Percentiles rank a stretch among this genome's conserved stretches.
Conservation (phyloP, 2,888 invertebrate species). For the Drosophila picticornis region DNA sequence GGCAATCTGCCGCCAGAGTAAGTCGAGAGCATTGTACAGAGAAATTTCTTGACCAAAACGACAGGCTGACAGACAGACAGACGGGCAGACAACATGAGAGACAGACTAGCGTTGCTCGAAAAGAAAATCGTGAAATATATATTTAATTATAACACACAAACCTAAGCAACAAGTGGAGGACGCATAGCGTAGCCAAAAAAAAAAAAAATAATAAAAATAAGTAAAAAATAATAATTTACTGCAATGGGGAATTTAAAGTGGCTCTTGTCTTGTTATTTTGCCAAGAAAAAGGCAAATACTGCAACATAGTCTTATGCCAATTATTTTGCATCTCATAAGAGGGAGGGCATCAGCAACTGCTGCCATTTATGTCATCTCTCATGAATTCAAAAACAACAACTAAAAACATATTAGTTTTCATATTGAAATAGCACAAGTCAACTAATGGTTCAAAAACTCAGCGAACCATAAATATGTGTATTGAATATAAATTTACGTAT, state of each 20-base stretch:
- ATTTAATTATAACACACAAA: constrained; percentile 46
- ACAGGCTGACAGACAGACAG: constrained; percentile 41
- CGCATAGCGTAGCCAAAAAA: constrained; percentile 24
- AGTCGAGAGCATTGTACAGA: constrained; percentile 27
- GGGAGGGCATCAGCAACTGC: constrained; percentile 10
- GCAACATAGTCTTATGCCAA: constrained; percentile 43
- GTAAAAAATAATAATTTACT: constrained; percentile 39
- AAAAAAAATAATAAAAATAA: no score
- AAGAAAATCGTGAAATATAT: constrained; percentile 11
- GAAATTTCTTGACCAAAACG: constrained; percentile 71
- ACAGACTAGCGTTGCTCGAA: constrained; percentile 16
- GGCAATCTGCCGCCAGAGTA: constrained; percentile 69
- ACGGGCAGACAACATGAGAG: constrained; percentile 14
- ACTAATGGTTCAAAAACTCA: neutral
- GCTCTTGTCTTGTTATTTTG: constrained; percentile 40
- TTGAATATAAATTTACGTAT: neutral
- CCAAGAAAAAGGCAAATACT: constrained; percentile 36
- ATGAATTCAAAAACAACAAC: neutral
- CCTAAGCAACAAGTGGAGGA: constrained; percentile 37
- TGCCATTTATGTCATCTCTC: constrained; percentile 18
- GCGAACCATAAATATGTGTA: neutral
- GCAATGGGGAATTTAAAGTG: constrained; percentile 54
- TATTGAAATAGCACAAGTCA: neutral
- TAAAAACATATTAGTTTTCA: neutral
- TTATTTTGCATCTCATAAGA: constrained; percentile 41